Base-by-base conservation (phyloP, 2,113 vertebrate species). In the Montifringilla adamsi region DNA sequence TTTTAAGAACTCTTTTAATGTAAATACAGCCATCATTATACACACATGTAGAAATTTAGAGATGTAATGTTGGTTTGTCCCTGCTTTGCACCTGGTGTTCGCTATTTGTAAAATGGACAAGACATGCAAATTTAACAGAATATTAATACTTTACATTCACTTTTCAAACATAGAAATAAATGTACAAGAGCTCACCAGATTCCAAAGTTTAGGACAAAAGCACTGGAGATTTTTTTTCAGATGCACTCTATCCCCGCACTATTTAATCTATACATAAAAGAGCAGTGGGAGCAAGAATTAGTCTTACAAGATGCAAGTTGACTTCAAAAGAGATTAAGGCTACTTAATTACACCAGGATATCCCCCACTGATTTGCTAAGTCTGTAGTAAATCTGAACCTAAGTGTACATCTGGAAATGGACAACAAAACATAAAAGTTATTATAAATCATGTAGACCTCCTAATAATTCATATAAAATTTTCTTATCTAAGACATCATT, bases 301-400 rank as follows among this genome's bases (percentile, higher is more conserved):
- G n/a, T 70, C 18, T 80, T 84, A 69, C 15, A 70, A 49, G 64
- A 47, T 74, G 60, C 78, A 81, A 67, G 39, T 41, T 74, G 52
- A 89, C 86, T 89, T 92, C 63, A 47, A 16, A 90, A 89, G 72
- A 75, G 39, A 92, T 89, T 90, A 93, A 92, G 56, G 73, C 50
- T 60, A 59, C 55, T 86, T 92, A 89, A 78, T 92, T 81, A 93
- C 79, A 94, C 76, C 30, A 83, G 55, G 15, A 20, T 63, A 84
- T 69, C 30, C 19, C 47, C 46, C 18, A 39, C 37, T 84, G 72
- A 59, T 4, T 84, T 53, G 35, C 43, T 80, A 39, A 27, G 15
- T 30, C 63, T 69, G 31, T 66, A 59, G 70, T 80, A 66, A 83
- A 86, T 83, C 63, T 66, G 72, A 88, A 85, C 58, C 10, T 30